Conservation (phyloP, 2,888 invertebrate genomes). For the Drosophila pseudotakahashii region DNA sequence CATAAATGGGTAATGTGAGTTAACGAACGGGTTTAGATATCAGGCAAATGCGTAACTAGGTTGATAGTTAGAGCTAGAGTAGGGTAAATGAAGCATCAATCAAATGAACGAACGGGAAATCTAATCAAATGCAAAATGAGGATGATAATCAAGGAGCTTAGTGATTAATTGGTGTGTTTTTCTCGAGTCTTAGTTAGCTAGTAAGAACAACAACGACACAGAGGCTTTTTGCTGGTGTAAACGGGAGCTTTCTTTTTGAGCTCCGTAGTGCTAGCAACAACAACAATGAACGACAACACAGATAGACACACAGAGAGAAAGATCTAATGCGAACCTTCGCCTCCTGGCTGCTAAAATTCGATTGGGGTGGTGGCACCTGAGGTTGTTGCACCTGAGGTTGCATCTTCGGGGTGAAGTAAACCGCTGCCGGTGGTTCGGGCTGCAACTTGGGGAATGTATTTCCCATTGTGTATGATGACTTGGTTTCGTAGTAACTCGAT, state of each 20-base stretch:
- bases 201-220: slow-evolving; percentile 8
- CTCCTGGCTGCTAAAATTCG: slow-evolving; percentile 69
- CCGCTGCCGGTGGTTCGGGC: slow-evolving; percentile 70
- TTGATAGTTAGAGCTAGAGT: slow-evolving; percentile 10
- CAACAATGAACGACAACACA: slow-evolving; percentile 50
- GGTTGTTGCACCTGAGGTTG: slow-evolving; percentile 25
- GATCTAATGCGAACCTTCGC: slow-evolving; percentile 82
- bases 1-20: slow-evolving; percentile 25
- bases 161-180: slow-evolving; percentile 15
- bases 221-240: slow-evolving; percentile 30
- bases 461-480: slow-evolving; percentile 54
- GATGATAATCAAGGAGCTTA: slow-evolving; percentile 11
- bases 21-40: slow-evolving; percentile 38
- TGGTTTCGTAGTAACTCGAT: slow-evolving; percentile 80
- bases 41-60: slow-evolving; percentile 44
- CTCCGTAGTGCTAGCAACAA: slow-evolving; percentile 63
- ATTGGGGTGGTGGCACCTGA: slow-evolving; percentile 19
- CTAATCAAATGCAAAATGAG: slow-evolving; percentile 1
- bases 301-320: slow-evolving; percentile 33
- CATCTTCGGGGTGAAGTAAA: slow-evolving; percentile 59
- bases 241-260: slow-evolving; percentile 10
- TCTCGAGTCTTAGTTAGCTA: slow-evolving; percentile 3
- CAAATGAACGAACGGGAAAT: slow-evolving; percentile 11
- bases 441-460: slow-evolving; percentile 34
- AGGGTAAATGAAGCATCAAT: slow-evolving; percentile 16